A percentile compares a stretch with the other conserved stretches of the same genome.
These are phyloP conservation scores for Tenthredo amoena DNA, from an alignment of 2,888 invertebrate genomes.

Conservation along the genomic window DNA sequence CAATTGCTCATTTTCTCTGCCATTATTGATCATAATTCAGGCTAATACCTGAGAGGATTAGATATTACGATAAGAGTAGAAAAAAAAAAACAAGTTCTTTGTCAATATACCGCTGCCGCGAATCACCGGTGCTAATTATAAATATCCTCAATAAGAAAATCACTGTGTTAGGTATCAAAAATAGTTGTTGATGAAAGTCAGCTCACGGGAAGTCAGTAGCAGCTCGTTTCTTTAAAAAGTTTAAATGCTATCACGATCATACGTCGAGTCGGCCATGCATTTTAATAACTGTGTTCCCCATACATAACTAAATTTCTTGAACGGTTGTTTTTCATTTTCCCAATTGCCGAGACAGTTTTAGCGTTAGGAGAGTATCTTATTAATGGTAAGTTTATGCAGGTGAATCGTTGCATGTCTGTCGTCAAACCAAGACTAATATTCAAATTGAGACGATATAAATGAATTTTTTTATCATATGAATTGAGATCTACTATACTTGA, in stretches of 20 bases:
- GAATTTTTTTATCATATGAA: neutral
- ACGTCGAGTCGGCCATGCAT: neutral
- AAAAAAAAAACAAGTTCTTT: neutral
- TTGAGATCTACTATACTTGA: neutral
- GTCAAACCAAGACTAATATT: neutral
- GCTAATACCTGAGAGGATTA: neutral
- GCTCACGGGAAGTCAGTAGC: neutral
- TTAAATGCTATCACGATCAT: neutral
- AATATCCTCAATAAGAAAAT: neutral
- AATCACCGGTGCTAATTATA: conserved; percentile 25
- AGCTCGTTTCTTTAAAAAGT: neutral
- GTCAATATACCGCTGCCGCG: neutral
- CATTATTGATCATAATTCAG: conserved; percentile 1
- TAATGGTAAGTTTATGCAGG: conserved; percentile 8
- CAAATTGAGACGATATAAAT: neutral
- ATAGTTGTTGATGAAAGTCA: conserved; percentile 3
- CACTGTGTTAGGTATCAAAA: neutral
- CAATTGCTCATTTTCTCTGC: neutral
- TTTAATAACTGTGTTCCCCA: neutral
- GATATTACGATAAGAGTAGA: conserved; percentile 20
- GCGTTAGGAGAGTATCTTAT: conserved; percentile 4
- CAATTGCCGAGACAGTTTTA: conserved; percentile 30
- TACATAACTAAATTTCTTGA: neutral
- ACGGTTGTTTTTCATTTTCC: neutral
- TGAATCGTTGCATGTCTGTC: neutral